These are phyloP conservation scores for Odontophorus gujanensis DNA, from an alignment of 2,113 vertebrate genomes.

Conservation along the genomic window DNA sequence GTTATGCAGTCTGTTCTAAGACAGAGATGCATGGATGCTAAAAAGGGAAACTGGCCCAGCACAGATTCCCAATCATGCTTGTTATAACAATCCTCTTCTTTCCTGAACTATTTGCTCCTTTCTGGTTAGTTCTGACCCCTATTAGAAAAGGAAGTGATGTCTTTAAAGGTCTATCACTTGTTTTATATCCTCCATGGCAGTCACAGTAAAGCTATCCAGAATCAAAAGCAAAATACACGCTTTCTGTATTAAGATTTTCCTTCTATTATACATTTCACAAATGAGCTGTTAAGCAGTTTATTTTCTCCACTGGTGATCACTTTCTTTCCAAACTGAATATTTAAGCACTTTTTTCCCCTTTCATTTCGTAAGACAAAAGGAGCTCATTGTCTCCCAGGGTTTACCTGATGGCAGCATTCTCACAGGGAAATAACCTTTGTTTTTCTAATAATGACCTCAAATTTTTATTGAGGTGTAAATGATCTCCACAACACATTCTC, in stretches of 20 bases:
- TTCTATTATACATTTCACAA: neutral
- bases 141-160: conserved; percentile 16
- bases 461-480: neutral
- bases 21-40: conserved; percentile 54
- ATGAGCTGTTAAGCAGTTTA: conserved; percentile 11
- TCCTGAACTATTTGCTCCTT: conserved; percentile 28
- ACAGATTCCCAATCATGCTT: neutral
- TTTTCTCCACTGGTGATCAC: neutral
- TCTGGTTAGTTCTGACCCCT: conserved; percentile 40
- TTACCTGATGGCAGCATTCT: neutral
- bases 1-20: conserved; percentile 26
- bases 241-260: neutral
- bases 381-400: neutral
- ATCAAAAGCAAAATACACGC: neutral
- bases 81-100: conserved; percentile 29
- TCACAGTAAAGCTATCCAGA: neutral
- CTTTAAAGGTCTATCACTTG: conserved; percentile 17
- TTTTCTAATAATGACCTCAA: neutral
- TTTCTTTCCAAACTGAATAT: conserved; percentile 29
- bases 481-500: neutral
- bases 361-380: conserved; percentile 24
- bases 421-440: neutral
- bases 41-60: conserved; percentile 22
- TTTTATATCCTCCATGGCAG: neutral
- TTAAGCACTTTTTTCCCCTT: conserved; percentile 17